Evolutionary conservation across 37 sponge, comb jelly and placozoan species (phyloP), one percentile per base, ranked within the genome.

Genomic region (Cladorhizidae sp.): DNA sequence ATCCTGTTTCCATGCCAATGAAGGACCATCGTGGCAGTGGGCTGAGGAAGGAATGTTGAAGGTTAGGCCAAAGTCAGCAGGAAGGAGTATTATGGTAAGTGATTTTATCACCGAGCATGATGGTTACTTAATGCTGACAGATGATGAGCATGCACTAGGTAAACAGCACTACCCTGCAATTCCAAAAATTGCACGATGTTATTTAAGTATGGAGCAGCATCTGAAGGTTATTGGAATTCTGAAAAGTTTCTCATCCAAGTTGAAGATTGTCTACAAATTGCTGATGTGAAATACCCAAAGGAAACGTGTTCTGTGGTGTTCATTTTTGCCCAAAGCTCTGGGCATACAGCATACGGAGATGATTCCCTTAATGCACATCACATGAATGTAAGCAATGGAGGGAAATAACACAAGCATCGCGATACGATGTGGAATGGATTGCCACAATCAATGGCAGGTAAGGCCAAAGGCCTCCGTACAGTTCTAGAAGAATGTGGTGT

Each of bases 151-250:
- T 25, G 17, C 11, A 17, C 6, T 6, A 17, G n/a, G 5, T 21
- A 61, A 61, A 17, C 8, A 21, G 25, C 26, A n/a, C 21, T 54
- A 61, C 25, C 11, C 11, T 7, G 6, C n/a, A 17, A 6, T 17
- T 61, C 11, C 6, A 11, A 61, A 6, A 17, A 1, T 41, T n/a
- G 52, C 58, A 15, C 57, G 59, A 18, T 2, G 37, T 33, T 57
- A 33, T 51, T 75, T n/a, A 59, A 45, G 5, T 75, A 75, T 57
- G 75, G 75, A 14, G 38, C 28, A 11, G 14, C n/a, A 12, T 40
- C n/a, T 28, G 80, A 86, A 43, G 75, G 87, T 0, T 86, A 74
- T 45, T 86, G 80, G 75, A 86, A 69, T 12, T 56, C 80, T 2
- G 73, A 85, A 1, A 85, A 72, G 52, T 85, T 76, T 68, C 26